Evolutionary conservation across 2,113 vertebrate species (phyloP).

Genomic region (Onychostoma macrolepis): DNA sequence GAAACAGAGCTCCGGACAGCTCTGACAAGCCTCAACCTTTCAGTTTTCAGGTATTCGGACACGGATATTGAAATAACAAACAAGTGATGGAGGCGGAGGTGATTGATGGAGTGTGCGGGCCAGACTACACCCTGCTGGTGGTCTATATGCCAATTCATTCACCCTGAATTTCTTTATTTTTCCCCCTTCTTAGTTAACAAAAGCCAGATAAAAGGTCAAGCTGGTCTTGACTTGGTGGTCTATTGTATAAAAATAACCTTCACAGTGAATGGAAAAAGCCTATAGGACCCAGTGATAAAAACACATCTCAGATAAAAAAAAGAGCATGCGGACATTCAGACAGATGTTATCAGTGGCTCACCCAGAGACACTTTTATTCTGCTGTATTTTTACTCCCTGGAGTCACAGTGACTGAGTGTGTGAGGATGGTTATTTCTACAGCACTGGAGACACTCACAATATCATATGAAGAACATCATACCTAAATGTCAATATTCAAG

Average conservation of each 20-base stretch:
- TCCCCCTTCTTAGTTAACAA: slow-evolving; percentile 47
- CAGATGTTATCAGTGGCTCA: slow-evolving; percentile 66
- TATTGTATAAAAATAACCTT: slow-evolving; percentile 68
- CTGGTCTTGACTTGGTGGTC: slow-evolving; percentile 61
- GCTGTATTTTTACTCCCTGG: slow-evolving; percentile 8
- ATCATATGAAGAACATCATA: not conserved
- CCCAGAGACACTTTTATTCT: slow-evolving; percentile 48
- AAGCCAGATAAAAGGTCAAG: slow-evolving; percentile 66
- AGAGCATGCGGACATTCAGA: slow-evolving; percentile 62
- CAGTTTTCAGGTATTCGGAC: slow-evolving; percentile 40
- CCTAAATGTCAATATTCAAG: not conserved
- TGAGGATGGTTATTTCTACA: not conserved
- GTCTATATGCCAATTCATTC: slow-evolving; percentile 29
- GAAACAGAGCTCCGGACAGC: slow-evolving; percentile 12
- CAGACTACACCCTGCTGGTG: slow-evolving; percentile 37
- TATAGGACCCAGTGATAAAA: slow-evolving; percentile 48
- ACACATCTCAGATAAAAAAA: slow-evolving; percentile 68
- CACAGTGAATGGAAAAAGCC: slow-evolving; percentile 59
- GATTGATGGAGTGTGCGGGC: slow-evolving; percentile 28
- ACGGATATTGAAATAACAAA: slow-evolving; percentile 40
- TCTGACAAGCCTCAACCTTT: slow-evolving; percentile 45
- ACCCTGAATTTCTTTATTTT: slow-evolving; percentile 53
- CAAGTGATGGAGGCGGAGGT: not conserved
- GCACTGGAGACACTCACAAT: not conserved
- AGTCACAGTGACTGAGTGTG: slow-evolving; percentile 7